phyloP scores from a whole-genome alignment of 2,888 invertebrate species.

The Cephalotes varians region DNA sequence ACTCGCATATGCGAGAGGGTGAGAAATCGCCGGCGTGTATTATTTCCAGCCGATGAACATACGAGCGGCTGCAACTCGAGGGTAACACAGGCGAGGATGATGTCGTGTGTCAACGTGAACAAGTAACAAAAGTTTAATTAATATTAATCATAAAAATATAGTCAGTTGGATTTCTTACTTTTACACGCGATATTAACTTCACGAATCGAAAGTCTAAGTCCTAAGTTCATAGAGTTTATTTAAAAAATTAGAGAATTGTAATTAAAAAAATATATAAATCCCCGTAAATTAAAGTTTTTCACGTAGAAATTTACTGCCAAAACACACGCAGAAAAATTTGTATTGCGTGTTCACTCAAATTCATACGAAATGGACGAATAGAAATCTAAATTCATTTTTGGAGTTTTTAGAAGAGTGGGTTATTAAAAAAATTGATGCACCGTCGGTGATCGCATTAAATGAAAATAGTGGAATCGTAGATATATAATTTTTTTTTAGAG shows the following conservation, averaged over 20 bases:
- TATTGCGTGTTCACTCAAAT: neutral
- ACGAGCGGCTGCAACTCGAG: conserved; percentile 15
- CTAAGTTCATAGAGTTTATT: neutral
- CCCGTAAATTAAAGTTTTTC: neutral
- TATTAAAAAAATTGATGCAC: neutral
- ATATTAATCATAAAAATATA: neutral
- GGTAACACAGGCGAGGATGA: neutral
- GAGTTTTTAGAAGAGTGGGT: neutral
- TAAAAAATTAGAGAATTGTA: neutral
- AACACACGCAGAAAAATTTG: neutral
- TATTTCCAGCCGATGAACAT: conserved; percentile 26
- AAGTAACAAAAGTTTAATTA: conserved; percentile 14
- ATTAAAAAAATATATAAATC: neutral
- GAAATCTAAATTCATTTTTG: neutral
- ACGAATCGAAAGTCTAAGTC: neutral
- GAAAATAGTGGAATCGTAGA: neutral
- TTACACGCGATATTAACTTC: neutral
- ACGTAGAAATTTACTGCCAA: neutral
- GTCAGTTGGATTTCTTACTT: neutral
- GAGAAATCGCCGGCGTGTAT: conserved; percentile 19
- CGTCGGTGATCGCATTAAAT: neutral
- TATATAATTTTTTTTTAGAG: neutral
- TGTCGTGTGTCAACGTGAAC: neutral
- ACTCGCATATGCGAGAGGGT: conserved; percentile 23
- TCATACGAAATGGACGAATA: neutral